Base-by-base conservation (phyloP, 2,797 vertebrate species). In the Sebastes paucispinis region DNA sequence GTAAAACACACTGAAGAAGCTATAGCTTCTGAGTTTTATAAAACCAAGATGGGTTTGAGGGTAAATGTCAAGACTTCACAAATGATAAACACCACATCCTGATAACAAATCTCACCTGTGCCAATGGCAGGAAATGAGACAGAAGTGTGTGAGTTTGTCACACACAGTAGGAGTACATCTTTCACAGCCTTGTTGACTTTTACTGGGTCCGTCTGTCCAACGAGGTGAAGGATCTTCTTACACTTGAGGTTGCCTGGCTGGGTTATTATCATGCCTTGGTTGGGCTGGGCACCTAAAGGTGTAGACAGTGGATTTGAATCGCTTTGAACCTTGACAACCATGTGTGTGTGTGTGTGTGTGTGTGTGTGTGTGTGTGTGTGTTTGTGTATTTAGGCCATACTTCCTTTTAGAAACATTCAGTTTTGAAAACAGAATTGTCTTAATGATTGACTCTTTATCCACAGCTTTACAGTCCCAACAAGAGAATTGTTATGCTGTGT, bases 81-180 rank as follows among this genome's bases (percentile, higher is more conserved):
- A 25, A n/a, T n/a, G 5, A 59, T 47, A 20, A 58, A 32, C 24
- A 32, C 10, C 9, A 36, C n/a, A 25, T 11, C 18, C 27, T 67
- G 9, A 3, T 31, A 8, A 52, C 25, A 32, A 64, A 31, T 1
- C 92, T 88, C 25, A 96, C 96, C 95, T 93, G 94, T 96, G 8
- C 95, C 94, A 6, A 96, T 85, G 66, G 95, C 95, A 69, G 95
- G 94, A 47, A 96, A 90, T 0, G 95, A 91, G 27, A 96, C 83
- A 3, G 95, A 96, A 0, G 83, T 82, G 43, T 86, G 77, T 2
- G 77, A 86, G 64, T 91, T 64, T 36, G 85, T 80, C 52, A 80
- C 67, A 85, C 89, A 93, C 89, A 88, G 50, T 58, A 87, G 52
- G 2, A 96, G 86, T 2, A 88, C 93, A 0, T 83, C 58, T 36